Evolutionary conservation across 2,113 vertebrate genomes (phyloP).

Genomic region (Butorides virescens): DNA sequence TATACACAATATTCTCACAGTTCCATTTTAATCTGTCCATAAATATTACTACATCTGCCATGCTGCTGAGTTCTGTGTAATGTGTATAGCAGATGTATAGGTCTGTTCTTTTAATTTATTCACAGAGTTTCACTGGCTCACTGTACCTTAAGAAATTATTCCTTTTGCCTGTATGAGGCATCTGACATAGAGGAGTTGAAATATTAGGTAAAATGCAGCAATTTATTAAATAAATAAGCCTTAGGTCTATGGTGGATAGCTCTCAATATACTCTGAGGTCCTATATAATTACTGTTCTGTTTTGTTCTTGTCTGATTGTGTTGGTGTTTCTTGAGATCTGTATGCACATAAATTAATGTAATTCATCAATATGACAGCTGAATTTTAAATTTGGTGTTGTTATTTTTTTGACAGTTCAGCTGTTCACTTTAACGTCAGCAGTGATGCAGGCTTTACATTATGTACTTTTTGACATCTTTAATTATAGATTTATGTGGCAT

Average conservation of each 20-base stretch:
- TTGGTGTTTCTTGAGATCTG: background rate
- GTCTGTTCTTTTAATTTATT: background rate
- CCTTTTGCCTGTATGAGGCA: background rate
- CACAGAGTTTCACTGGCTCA: background rate
- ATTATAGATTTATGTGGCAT: background rate
- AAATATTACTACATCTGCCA: background rate
- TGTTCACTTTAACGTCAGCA: background rate
- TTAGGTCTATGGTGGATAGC: background rate
- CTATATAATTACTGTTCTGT: background rate
- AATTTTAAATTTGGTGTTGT: background rate
- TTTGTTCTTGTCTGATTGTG: background rate
- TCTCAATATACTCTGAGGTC: background rate
- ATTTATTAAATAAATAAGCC: background rate
- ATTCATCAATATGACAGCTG: conserved; percentile 24
- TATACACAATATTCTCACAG: background rate
- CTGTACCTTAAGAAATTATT: background rate
- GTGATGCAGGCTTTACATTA: background rate
- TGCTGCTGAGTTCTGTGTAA: background rate
- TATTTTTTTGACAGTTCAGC: background rate
- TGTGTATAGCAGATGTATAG: background rate
- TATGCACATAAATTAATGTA: conserved; percentile 22
- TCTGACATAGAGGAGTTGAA: background rate
- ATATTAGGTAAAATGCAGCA: background rate
- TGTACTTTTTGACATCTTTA: background rate
- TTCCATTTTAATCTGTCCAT: background rate